Base-by-base conservation (phyloP, 2,113 vertebrate genomes). In the Oncorhynchus tshawytscha region DNA sequence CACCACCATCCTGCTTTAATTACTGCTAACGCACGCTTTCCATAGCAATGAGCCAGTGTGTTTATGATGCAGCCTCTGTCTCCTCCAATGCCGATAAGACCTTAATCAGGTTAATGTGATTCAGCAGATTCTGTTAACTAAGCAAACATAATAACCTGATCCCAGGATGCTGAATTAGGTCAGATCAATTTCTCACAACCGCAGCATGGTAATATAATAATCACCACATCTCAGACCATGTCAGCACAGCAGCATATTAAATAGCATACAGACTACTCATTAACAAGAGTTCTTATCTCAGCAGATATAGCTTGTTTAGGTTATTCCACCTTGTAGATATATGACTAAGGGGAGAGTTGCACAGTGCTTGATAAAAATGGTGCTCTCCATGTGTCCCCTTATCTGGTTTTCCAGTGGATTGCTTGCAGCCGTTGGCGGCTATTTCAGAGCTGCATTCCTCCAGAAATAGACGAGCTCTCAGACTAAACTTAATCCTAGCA, bases 391-490 rank as follows among this genome's bases (percentile, higher is more conserved):
- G 24, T 62, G 22, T n/a, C 59, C 64, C 71, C 54, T 81, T 80
- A 82, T 86, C 77, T 78, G 78, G 67, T 7, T 27, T 77, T 84
- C 31, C 66, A 83, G 72, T 71, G 67, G 74, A 84, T 70, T 27
- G 15, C 79, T 80, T 34, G 48, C 24, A 75, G 66, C 39, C 45
- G 70, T 24, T 24, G 39, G 51, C 51, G 72, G 74, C 68, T 77
- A 82, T 86, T 87, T 84, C 71, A 83, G 74, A 68, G 73, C 34
- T 65, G 54, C 51, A 31, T 73, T 81, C 66, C 60, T 80, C 72
- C 81, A 84, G 66, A 88, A 86, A 90, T 84, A 87, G 80, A 87
- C 71, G 51, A 78, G 68, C 73, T 2, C 8, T 27, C 66, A 15
- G 9, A 27, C 64, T 70, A 59, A 27, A 77, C 73, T 74, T 29